Conservation (phyloP, 2,888 invertebrate genomes). For the Agapetus fuscipes region DNA sequence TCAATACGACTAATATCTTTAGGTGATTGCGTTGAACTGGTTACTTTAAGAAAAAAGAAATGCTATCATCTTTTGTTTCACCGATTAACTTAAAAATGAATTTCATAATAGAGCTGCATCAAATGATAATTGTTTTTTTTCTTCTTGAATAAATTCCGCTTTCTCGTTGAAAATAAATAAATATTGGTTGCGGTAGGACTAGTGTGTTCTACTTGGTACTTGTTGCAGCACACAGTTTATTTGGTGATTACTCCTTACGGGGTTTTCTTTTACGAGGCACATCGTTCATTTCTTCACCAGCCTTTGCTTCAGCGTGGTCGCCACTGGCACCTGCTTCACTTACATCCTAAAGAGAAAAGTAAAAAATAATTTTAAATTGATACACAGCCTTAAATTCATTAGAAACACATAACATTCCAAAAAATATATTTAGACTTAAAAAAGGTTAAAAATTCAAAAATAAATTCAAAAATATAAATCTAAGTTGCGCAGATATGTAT, state of each 20-base stretch:
- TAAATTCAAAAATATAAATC: constrained; percentile 11
- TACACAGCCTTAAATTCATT: background rate
- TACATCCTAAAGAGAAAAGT: background rate
- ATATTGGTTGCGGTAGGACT: constrained; percentile 10
- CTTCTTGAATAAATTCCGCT: too few species aligned
- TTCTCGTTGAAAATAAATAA: too few species aligned
- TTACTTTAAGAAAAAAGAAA: too few species aligned
- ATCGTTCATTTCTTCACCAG: constrained; percentile 37
- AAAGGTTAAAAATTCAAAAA: constrained; percentile 8
- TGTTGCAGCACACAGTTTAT: too few species aligned
- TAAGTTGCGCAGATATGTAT: constrained; percentile 5
- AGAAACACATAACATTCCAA: background rate
- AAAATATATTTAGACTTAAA: background rate
- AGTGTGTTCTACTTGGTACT: too few species aligned
- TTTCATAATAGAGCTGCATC: too few species aligned
- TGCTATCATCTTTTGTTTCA: too few species aligned
- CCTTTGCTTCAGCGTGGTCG: background rate
- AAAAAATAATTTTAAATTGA: too few species aligned
- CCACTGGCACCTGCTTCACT: background rate
- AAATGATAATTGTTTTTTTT: too few species aligned
- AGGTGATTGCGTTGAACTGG: too few species aligned
- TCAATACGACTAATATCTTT: too few species aligned
- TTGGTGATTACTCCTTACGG: constrained; percentile 42
- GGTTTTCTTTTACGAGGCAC: constrained; percentile 41
- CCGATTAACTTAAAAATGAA: too few species aligned